These are phyloP conservation scores for Acronicta psi DNA, from an alignment of 2,888 invertebrate species.

Conservation along the genomic window DNA sequence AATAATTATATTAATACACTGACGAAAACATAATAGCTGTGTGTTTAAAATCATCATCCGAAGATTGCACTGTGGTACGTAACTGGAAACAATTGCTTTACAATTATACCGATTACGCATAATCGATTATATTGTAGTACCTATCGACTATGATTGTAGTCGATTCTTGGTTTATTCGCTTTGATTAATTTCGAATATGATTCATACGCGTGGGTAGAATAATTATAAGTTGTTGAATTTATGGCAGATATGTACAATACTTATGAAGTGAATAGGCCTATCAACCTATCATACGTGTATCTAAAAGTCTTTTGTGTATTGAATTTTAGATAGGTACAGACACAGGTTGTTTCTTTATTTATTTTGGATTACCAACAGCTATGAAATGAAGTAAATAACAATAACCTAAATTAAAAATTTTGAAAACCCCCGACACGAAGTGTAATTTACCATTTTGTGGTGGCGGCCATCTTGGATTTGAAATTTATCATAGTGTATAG, in stretches of 20 bases:
- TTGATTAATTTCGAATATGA: constrained; percentile 51
- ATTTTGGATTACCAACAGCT: too few species aligned
- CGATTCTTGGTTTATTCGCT: constrained; percentile 34
- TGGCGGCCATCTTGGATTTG: too few species aligned
- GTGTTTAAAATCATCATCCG: constrained; percentile 35
- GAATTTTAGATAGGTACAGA: too few species aligned
- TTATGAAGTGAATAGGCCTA: constrained; percentile 16
- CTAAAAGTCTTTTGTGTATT: too few species aligned
- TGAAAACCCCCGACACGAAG: too few species aligned
- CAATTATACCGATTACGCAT: constrained; percentile 27
- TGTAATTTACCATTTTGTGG: too few species aligned
- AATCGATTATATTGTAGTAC: not conserved
- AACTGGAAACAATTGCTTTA: constrained; percentile 17
- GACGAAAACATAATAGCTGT: constrained; percentile 60
- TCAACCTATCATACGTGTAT: too few species aligned
- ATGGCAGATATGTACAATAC: constrained; percentile 24
- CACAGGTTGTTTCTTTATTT: too few species aligned
- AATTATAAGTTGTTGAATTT: constrained; percentile 26
- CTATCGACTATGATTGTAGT: not conserved
- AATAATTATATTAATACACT: constrained; percentile 32
- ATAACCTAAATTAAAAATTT: too few species aligned
- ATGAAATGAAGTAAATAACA: too few species aligned
- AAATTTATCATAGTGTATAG: too few species aligned
- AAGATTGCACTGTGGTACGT: constrained; percentile 24
- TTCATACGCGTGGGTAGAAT: constrained; percentile 47